Evolutionary conservation across 2,797 vertebrate genomes (phyloP), one percentile per base, ranked within the genome.

Genomic region (Coilia nasus): DNA sequence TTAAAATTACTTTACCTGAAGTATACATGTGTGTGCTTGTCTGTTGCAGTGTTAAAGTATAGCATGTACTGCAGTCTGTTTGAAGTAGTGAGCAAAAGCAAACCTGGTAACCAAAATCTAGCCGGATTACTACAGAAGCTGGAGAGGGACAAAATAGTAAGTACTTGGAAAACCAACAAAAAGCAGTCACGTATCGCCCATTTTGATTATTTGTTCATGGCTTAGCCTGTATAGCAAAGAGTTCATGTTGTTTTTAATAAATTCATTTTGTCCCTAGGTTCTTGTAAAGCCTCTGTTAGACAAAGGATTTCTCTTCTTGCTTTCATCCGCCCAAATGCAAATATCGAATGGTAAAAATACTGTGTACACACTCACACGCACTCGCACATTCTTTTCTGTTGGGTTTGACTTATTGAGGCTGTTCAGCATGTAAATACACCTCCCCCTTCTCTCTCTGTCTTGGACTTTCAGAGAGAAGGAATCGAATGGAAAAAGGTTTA

Each of bases 91-190:
- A 97, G 98, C 88, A 98, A 97, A 93, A 95, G 95, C 86, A 98
- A 97, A 94, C 94, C 96, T 59, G 96, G 96, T 90, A 96, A 91
- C 93, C 96, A 95, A 31, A 75, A 75, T 91, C 93, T 99, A 90
- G 94, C 96, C 21, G 93, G 93, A 81, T 95, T 99, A 87, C 93
- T 98, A 87, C 96, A 97, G 86, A 98, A 97, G 90, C 95, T 99
- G 90, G 98, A 99, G 91, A 96, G 94, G 89, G 98, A 99, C 86
- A 96, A 97, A 90, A 96, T 98, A 94, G 98, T 99, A 92, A 98
- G 97, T 31, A 35, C 12, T 5, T 75, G 14, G 14, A 41, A 5
- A 3, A 4, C 2, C 21, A 64, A 19, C 19, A 59, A 59, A 75
- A 14, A 1, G 28, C 15, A 19, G 67, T 41, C 15, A 15, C 67